A percentile compares a stretch with the other conserved stretches of the same genome.
These are phyloP conservation scores for Poecilus cupreus DNA, from an alignment of 2,888 invertebrate genomes.

Conservation along the genomic window DNA sequence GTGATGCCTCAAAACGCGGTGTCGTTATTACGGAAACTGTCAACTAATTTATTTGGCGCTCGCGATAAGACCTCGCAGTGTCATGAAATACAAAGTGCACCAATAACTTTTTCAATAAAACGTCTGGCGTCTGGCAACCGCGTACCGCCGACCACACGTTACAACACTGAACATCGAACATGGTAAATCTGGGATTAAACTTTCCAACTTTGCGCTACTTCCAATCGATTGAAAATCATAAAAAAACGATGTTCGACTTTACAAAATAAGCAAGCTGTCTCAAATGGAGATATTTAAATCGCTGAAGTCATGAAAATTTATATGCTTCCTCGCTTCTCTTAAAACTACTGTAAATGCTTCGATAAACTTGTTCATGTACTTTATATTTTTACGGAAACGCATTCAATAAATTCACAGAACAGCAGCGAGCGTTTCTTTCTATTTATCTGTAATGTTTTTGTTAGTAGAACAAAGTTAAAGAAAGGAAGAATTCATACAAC, in stretches of 20 bases:
- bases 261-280: constrained; percentile 11
- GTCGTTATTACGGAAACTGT: constrained; percentile 37
- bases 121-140: constrained; percentile 12
- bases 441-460: neutral
- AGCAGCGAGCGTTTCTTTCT: neutral
- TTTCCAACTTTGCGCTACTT: constrained; percentile 23
- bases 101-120: constrained; percentile 56
- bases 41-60: constrained; percentile 19
- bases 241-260: constrained; percentile 14
- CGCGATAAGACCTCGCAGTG: constrained; percentile 2
- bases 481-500: neutral
- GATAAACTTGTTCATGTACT: constrained; percentile 34
- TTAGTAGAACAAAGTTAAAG: neutral
- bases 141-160: constrained; percentile 36
- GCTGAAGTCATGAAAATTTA: constrained; percentile 29
- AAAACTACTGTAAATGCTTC: constrained; percentile 35
- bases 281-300: constrained; percentile 35
- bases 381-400: constrained; percentile 25
- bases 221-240: constrained; percentile 34
- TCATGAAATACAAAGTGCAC: constrained; percentile 38
- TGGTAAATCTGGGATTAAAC: constrained; percentile 28
- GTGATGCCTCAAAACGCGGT: constrained; percentile 14
- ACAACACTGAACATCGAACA: neutral
- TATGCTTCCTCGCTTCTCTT: constrained; percentile 22
- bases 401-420: constrained; percentile 28